Evolutionary conservation across 2,888 invertebrate genomes (phyloP).

Genomic region (Phragmatobia fuliginosa): DNA sequence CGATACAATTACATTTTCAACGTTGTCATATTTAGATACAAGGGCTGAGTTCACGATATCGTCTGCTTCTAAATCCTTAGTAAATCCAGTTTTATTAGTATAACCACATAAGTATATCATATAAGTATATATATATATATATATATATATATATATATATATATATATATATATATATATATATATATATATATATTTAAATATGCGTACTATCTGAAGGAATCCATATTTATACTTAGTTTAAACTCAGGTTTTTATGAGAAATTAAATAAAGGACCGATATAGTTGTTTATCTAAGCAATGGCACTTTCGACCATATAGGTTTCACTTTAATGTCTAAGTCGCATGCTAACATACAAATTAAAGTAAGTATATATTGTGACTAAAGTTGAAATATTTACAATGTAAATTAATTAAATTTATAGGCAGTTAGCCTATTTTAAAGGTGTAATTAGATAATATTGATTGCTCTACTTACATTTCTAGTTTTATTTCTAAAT

Average conservation of each 20-base stretch:
- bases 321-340: too few species aligned
- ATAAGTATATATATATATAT: too few species aligned
- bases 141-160: too few species aligned
- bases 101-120: neutral
- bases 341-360: too few species aligned
- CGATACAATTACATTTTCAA: slow-evolving; percentile 20
- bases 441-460: neutral
- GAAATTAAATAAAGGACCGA: neutral
- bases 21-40: slow-evolving; percentile 38
- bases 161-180: too few species aligned
- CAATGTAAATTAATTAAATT: neutral
- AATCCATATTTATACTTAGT: too few species aligned
- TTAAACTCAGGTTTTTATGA: too few species aligned
- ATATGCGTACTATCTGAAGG: too few species aligned
- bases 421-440: neutral
- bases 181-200: too few species aligned
- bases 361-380: too few species aligned
- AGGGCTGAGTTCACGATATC: neutral
- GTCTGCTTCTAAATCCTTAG: neutral
- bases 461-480: slow-evolving; percentile 11
- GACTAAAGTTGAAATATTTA: neutral
- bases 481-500: slow-evolving; percentile 11
- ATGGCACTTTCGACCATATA: neutral
- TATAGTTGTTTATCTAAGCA: neutral
- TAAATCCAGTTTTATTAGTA: neutral